A percentile compares a stretch with the other conserved stretches of the same genome.
Evolutionary conservation across 2,113 vertebrate species (phyloP).

Genomic region (Nothoprocta pentlandii): DNA sequence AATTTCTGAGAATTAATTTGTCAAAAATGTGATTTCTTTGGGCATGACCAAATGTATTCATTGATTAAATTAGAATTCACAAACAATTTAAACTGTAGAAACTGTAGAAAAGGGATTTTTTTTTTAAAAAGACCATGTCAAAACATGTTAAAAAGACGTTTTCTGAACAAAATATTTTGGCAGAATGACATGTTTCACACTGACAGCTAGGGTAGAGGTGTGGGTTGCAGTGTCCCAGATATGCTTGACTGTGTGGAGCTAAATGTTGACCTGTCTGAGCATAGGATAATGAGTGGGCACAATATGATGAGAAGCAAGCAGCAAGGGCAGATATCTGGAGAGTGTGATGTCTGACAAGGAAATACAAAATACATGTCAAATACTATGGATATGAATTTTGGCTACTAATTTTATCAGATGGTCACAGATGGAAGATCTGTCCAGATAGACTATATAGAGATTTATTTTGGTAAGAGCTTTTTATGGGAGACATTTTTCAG

Average conservation of each 20-base stretch:
- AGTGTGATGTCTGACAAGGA: slow-evolving; percentile 4
- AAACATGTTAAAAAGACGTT: slow-evolving; percentile 31
- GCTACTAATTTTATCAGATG: slow-evolving; percentile 48
- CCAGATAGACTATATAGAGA: neutral
- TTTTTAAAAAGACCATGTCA: neutral
- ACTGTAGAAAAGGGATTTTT: neutral
- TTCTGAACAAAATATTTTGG: slow-evolving; percentile 43
- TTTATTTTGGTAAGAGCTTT: slow-evolving; percentile 8
- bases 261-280: slow-evolving; percentile 7
- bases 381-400: slow-evolving; percentile 28
- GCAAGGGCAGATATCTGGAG: slow-evolving; percentile 56
- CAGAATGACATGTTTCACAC: neutral
- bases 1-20: slow-evolving; percentile 16
- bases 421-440: slow-evolving; percentile 28
- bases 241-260: neutral
- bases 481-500: neutral
- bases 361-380: slow-evolving; percentile 50
- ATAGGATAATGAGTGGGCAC: neutral
- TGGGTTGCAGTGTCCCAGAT: neutral
- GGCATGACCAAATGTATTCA: slow-evolving; percentile 21
- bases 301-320: neutral
- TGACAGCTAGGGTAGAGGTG: slow-evolving; percentile 9
- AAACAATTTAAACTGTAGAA: slow-evolving; percentile 37
- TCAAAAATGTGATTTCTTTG: slow-evolving; percentile 50
- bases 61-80: neutral